Base-by-base conservation (phyloP, 2,888 invertebrate species). In the Stegana nigrithorax region DNA sequence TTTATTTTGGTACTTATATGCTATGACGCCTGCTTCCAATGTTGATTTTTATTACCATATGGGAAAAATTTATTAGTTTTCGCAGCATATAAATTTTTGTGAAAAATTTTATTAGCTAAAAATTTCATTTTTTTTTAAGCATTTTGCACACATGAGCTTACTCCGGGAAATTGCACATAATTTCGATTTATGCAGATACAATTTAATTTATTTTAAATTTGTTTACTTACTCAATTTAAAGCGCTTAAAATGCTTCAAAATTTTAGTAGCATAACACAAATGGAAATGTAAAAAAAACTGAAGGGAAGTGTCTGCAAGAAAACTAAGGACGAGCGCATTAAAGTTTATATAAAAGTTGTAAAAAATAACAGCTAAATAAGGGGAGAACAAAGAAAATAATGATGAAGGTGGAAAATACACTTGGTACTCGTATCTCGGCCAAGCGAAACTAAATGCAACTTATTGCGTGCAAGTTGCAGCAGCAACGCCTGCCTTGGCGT, bases 341-440 rank as follows among this genome's bases (percentile, higher is more conserved):
- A n/a, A n/a, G n/a, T n/a, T n/a, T 7, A 36, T 3, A 36, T 36
- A 36, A 36, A 36, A 10, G 10, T 5, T 17, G 8, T 12, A 17
- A 47, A 21, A 19, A 47, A 42, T 12, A 42, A 42, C 42, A 7
- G 17, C 6, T 17, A 47, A 47, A 47, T 7, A 47, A 25, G 4
- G 4, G 4, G 47, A 12, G n/a, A 2, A 4, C n/a, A 36, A 36
- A n/a, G n/a, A 14, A 47, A 47, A 47, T 47, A 47, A 47, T 47
- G 47, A 47, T 25, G 25, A 47, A 47, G 47, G 47, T 47, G 47
- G 25, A 47, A 47, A 47, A 47, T 47, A 23, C 47, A 47, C 47
- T 47, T 47, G 23, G 47, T 47, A 47, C 36, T 36, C 36, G 36
- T 7, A 5, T 21, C 8, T 47, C 25, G 47, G 47, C 21, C 47